Conservation (phyloP, 2,113 vertebrate genomes). For the Sporophila hypoxantha region DNA sequence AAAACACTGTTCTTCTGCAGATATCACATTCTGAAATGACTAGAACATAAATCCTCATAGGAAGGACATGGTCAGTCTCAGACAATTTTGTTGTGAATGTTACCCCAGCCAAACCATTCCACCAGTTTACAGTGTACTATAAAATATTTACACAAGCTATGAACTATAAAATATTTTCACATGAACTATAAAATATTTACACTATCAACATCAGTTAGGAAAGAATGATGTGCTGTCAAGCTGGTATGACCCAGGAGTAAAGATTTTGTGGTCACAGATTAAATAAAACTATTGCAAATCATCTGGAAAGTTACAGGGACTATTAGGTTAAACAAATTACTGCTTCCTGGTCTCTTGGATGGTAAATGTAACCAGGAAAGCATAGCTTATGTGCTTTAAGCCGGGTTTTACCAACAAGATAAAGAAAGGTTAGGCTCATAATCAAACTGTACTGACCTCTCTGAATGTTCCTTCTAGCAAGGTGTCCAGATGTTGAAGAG, state of each 20-base stretch:
- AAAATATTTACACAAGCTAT: constrained; percentile 63
- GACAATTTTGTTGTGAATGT: constrained; percentile 42
- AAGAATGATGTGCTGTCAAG: constrained; percentile 56
- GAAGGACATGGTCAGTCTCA: constrained; percentile 27
- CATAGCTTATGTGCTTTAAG: constrained; percentile 27
- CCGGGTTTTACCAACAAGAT: constrained; percentile 8
- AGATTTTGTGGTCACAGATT: constrained; percentile 47
- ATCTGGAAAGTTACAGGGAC: constrained; percentile 54
- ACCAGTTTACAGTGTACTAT: constrained; percentile 54
- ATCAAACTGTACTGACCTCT: constrained; percentile 77
- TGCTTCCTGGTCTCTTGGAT: constrained; percentile 32
- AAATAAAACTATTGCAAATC: constrained; percentile 59
- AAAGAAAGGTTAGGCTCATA: constrained; percentile 28
- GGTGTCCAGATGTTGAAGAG: constrained; percentile 93
- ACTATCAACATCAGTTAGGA: constrained; percentile 47
- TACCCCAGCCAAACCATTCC: constrained; percentile 49
- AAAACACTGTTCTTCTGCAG: neutral
- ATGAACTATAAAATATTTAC: constrained; percentile 62
- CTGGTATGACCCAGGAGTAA: constrained; percentile 32
- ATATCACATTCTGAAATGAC: constrained; percentile 6
- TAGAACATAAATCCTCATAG: constrained; percentile 3
- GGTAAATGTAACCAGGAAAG: constrained; percentile 53
- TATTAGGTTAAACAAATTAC: constrained; percentile 62
- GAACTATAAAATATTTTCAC: constrained; percentile 64
- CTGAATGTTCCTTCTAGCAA: constrained; percentile 91